Percentiles rank a stretch among this genome's conserved stretches.
These are phyloP conservation scores for Cephus nigrinus DNA, from an alignment of 2,888 invertebrate species.

Conservation along the genomic window DNA sequence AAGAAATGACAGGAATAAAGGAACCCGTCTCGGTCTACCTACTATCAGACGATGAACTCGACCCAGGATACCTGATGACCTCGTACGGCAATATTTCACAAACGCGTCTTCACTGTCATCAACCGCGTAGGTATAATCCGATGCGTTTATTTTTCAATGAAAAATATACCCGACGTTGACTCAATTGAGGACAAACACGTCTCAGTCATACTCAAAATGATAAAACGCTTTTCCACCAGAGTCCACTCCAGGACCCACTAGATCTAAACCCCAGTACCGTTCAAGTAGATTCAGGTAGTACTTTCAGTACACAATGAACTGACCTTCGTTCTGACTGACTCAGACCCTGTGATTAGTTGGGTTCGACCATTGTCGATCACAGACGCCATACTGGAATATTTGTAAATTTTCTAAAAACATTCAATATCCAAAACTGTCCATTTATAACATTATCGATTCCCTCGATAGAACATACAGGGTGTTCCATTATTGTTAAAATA, in stretches of 20 bases:
- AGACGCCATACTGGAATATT: not conserved
- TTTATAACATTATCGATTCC: not conserved
- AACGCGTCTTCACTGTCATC: not conserved
- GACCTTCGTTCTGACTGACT: not conserved
- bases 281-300: not conserved
- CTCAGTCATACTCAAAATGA: not conserved
- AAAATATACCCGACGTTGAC: too few species aligned
- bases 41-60: conserved; percentile 16
- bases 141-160: too few species aligned
- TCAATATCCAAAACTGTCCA: not conserved
- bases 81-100: not conserved
- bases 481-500: not conserved
- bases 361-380: not conserved
- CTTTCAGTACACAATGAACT: not conserved
- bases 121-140: not conserved
- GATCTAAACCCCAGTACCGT: not conserved
- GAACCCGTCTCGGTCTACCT: conserved; percentile 16
- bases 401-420: not conserved
- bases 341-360: not conserved
- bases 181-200: not conserved
- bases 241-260: not conserved
- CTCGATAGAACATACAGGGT: not conserved
- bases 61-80: not conserved
- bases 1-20: not conserved
- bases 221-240: not conserved